phyloP scores from a whole-genome alignment of 2,888 invertebrate genomes.

The Campaea margaritaria region DNA sequence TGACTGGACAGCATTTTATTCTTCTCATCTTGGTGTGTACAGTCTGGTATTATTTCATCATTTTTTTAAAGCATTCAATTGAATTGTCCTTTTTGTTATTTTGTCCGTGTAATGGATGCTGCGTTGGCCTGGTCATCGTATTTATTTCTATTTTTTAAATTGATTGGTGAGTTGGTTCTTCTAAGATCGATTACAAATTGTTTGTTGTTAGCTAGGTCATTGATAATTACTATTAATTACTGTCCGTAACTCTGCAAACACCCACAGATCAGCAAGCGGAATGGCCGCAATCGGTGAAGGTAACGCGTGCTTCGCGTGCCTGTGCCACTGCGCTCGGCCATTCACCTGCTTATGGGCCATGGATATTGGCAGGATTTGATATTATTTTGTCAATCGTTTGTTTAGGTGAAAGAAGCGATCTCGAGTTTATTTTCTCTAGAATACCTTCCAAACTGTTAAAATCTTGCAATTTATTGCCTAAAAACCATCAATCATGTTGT shows the following conservation, averaged over 20 bases:
- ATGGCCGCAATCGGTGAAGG: slow-evolving; percentile 62
- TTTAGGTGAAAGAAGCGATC: not conserved
- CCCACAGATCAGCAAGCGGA: slow-evolving; percentile 43
- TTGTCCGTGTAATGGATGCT: too few relatives aligned
- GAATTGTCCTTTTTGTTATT: too few relatives aligned
- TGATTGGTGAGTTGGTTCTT: not conserved
- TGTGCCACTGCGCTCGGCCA: slow-evolving; percentile 56
- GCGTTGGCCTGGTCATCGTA: too few relatives aligned
- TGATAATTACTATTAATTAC: too few relatives aligned
- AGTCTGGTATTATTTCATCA: slow-evolving; percentile 44
- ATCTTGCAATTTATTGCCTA: too few relatives aligned
- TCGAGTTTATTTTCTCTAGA: too few relatives aligned
- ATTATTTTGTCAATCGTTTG: slow-evolving; percentile 2
- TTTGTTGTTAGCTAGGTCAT: slow-evolving; percentile 11
- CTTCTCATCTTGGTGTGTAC: slow-evolving; percentile 51
- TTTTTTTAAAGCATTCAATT: too few relatives aligned
- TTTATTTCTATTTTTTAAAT: too few relatives aligned
- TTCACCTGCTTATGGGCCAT: slow-evolving; percentile 61
- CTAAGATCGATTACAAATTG: slow-evolving; percentile 8
- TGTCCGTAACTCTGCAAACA: slow-evolving; percentile 30
- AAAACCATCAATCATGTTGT: too few relatives aligned
- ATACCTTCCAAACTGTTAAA: too few relatives aligned
- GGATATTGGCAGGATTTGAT: slow-evolving; percentile 38
- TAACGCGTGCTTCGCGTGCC: slow-evolving; percentile 59
- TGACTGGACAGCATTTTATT: slow-evolving; percentile 72